A percentile compares a stretch with the other conserved stretches of the same genome.
Evolutionary conservation across 2,888 invertebrate genomes (phyloP).

Genomic region (Eupeodes latifasciatus): DNA sequence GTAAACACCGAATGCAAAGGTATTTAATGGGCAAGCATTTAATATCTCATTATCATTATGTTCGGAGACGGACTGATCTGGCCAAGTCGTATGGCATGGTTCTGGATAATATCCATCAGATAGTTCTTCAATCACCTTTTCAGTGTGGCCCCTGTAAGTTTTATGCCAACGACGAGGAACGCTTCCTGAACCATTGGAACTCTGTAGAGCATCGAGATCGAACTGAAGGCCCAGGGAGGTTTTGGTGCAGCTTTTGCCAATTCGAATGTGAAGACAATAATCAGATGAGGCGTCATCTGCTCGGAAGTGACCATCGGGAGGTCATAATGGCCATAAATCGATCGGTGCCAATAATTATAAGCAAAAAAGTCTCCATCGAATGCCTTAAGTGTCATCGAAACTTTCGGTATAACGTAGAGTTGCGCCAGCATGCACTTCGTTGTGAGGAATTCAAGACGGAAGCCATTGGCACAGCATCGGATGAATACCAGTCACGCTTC

Average conservation of each 20-base stretch:
- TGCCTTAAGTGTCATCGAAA: constrained; percentile 88
- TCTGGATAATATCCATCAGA: constrained; percentile 90
- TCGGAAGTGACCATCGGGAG: constrained; percentile 88
- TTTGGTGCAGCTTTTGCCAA: constrained; percentile 91
- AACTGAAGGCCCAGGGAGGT: constrained; percentile 86
- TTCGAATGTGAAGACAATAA: constrained; percentile 87
- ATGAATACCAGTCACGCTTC: constrained; percentile 88
- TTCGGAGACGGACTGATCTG: constrained; percentile 87
- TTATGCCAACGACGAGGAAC: constrained; percentile 91
- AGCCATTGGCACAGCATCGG: constrained; percentile 85
- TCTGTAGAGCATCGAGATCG: constrained; percentile 86
- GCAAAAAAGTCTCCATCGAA: constrained; percentile 87
- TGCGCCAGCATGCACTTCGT: constrained; percentile 87
- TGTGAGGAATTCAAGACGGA: constrained; percentile 83
- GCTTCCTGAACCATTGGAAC: constrained; percentile 90
- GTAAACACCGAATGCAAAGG: constrained; percentile 88
- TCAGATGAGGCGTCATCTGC: constrained; percentile 89
- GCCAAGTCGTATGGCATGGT: constrained; percentile 87
- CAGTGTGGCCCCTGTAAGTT: constrained; percentile 94
- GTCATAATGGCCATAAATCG: constrained; percentile 90
- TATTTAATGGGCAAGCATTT: constrained; percentile 92
- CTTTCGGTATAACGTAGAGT: constrained; percentile 91
- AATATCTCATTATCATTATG: constrained; percentile 93
- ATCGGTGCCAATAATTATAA: constrained; percentile 91
- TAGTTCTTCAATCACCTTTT: constrained; percentile 92